Conservation (phyloP, 2,888 invertebrate genomes). For the Cyaniris semiargus region DNA sequence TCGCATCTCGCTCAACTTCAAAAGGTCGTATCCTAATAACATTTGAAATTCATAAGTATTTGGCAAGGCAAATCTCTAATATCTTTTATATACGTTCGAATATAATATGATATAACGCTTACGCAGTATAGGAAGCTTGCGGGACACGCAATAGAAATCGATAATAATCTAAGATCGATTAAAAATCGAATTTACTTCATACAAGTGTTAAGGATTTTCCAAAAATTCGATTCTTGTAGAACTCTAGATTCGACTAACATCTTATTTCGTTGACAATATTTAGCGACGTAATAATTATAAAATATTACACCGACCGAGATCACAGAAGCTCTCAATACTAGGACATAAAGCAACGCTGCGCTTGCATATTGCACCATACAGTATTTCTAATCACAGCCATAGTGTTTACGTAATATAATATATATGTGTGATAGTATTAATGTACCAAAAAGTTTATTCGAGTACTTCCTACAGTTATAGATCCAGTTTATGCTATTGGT, state of each 20-base stretch:
- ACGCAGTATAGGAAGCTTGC: background rate
- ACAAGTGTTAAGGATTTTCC: background rate
- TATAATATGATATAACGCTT: slow-evolving; percentile 7
- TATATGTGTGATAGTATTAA: slow-evolving; percentile 22
- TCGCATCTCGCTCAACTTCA: background rate
- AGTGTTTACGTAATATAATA: background rate
- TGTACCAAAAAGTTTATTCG: slow-evolving; percentile 17
- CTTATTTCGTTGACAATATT: too few relatives aligned
- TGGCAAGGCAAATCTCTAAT: background rate
- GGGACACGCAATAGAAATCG: background rate
- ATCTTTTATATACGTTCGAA: slow-evolving; percentile 12
- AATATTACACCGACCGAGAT: background rate
- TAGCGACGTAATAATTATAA: too few relatives aligned
- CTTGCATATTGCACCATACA: slow-evolving; percentile 1
- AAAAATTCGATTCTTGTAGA: background rate
- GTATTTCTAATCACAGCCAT: slow-evolving; percentile 12
- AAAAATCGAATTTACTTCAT: background rate
- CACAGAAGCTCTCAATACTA: background rate
- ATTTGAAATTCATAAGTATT: background rate
- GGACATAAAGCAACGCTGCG: background rate
- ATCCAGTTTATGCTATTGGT: slow-evolving; percentile 25
- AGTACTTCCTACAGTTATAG: slow-evolving; percentile 15
- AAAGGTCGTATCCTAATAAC: too few relatives aligned
- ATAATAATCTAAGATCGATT: background rate
- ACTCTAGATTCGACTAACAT: too few relatives aligned